A percentile compares a stretch with the other conserved stretches of the same genome.
Conservation (phyloP, 2,113 vertebrate genomes). For the Neodontobutis hainanensis region DNA sequence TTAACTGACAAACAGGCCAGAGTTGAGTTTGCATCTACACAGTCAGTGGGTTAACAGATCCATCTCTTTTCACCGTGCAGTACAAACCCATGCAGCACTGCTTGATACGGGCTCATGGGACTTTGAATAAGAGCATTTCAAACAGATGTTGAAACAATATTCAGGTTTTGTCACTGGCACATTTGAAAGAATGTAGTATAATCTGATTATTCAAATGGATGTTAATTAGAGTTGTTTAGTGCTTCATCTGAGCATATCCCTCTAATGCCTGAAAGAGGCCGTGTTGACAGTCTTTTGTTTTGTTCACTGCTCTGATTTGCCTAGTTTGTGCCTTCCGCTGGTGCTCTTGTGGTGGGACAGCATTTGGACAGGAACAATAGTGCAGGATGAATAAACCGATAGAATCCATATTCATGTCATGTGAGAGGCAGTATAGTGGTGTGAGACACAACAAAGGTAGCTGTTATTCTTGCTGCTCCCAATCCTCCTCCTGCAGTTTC, state of each 20-base stretch:
- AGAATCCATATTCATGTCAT: slow-evolving; percentile 73
- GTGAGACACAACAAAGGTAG: slow-evolving; percentile 68
- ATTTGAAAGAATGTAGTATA: slow-evolving; percentile 35
- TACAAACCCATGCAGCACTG: no score
- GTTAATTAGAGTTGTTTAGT: slow-evolving; percentile 65
- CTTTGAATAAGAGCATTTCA: no score
- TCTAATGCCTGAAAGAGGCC: slow-evolving; percentile 37
- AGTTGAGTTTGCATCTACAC: no score
- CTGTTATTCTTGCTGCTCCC: slow-evolving; percentile 66
- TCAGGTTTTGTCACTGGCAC: slow-evolving; percentile 17
- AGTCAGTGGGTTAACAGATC: no score
- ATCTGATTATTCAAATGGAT: slow-evolving; percentile 77
- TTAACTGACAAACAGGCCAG: no score
- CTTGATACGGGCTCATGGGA: no score
- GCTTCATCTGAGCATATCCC: slow-evolving; percentile 49
- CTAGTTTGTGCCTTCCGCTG: slow-evolving; percentile 37
- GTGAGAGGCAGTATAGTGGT: slow-evolving; percentile 50
- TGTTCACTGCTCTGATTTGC: slow-evolving; percentile 51
- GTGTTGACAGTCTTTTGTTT: slow-evolving; percentile 22
- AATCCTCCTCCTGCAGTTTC: slow-evolving; percentile 67
- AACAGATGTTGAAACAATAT: slow-evolving; percentile 23
- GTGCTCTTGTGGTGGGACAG: slow-evolving; percentile 48
- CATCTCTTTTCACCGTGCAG: no score
- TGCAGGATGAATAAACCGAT: slow-evolving; percentile 51
- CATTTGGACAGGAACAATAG: slow-evolving; percentile 60